Evolutionary conservation across 1,140 invertebrate species (phyloP).

Genomic region (Heliconius nattereri): DNA sequence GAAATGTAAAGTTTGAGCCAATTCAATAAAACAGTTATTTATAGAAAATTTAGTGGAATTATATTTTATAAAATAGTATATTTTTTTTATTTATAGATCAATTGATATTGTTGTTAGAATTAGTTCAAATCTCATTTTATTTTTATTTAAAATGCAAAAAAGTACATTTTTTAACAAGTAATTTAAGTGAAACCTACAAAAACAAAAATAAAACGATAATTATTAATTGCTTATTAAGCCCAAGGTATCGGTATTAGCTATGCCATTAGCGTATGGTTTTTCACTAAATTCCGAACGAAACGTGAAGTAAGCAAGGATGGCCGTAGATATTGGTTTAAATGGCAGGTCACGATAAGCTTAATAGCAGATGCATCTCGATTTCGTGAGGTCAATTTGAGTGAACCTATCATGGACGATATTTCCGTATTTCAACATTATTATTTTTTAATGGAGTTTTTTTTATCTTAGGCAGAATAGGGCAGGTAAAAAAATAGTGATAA

Average conservation of each 20-base stretch:
- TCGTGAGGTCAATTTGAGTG: conserved; percentile 39
- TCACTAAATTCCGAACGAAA: conserved; percentile 16
- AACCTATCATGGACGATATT: conserved; percentile 31
- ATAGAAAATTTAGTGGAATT: too few relatives aligned
- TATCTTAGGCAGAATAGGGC: too few relatives aligned
- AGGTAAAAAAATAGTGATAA: too few relatives aligned
- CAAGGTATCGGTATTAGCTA: not conserved
- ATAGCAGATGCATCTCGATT: conserved; percentile 35
- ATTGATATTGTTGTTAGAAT: too few relatives aligned
- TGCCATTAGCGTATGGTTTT: conserved; percentile 10
- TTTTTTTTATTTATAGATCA: too few relatives aligned
- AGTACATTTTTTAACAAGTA: too few relatives aligned
- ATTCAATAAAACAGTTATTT: too few relatives aligned
- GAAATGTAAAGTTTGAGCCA: too few relatives aligned
- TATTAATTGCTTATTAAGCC: not conserved
- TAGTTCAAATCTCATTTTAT: too few relatives aligned
- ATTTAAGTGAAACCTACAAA: not conserved
- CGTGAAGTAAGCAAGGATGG: conserved; percentile 23
- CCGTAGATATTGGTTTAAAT: conserved; percentile 18
- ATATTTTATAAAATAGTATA: too few relatives aligned
- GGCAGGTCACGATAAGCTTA: conserved; percentile 37
- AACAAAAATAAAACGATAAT: not conserved
- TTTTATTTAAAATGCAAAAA: too few relatives aligned
- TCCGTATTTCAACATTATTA: conserved; percentile 13
- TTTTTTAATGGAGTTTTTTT: not conserved